These are phyloP conservation scores for Ptilonorhynchus violaceus DNA, from an alignment of 2,113 vertebrate genomes.

Conservation along the genomic window DNA sequence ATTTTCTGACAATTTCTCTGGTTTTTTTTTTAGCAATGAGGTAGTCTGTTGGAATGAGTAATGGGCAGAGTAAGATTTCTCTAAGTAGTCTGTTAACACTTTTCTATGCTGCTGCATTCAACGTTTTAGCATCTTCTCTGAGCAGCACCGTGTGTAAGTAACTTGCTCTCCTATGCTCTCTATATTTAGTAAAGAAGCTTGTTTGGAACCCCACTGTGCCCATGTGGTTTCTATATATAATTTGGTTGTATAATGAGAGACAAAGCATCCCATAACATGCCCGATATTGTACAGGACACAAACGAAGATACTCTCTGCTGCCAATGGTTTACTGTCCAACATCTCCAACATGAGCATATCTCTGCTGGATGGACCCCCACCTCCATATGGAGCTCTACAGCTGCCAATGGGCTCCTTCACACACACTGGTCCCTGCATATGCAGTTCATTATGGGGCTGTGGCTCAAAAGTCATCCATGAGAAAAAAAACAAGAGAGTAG, in stretches of 20 bases:
- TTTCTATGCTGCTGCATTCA: background rate
- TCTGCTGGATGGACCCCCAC: background rate
- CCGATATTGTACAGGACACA: background rate
- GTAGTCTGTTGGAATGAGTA: background rate
- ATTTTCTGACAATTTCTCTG: background rate
- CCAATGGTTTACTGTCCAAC: background rate
- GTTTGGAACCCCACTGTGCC: constrained; percentile 17
- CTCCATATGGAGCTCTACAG: background rate
- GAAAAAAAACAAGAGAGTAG: background rate
- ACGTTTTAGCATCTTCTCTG: background rate
- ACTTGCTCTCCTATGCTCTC: background rate
- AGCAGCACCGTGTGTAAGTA: background rate
- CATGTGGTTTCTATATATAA: constrained; percentile 55
- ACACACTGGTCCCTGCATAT: background rate
- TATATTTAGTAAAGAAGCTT: constrained; percentile 53
- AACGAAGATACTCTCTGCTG: constrained; percentile 1
- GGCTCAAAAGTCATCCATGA: background rate
- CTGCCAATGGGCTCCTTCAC: background rate
- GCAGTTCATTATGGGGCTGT: background rate
- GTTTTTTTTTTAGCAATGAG: background rate
- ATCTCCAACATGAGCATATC: background rate
- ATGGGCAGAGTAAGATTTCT: background rate
- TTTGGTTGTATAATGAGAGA: constrained; percentile 29
- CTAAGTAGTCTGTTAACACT: background rate
- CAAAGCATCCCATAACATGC: constrained; percentile 19